phyloP scores from a whole-genome alignment of 2,888 invertebrate species.

The Trissonchulus latispiculum region DNA sequence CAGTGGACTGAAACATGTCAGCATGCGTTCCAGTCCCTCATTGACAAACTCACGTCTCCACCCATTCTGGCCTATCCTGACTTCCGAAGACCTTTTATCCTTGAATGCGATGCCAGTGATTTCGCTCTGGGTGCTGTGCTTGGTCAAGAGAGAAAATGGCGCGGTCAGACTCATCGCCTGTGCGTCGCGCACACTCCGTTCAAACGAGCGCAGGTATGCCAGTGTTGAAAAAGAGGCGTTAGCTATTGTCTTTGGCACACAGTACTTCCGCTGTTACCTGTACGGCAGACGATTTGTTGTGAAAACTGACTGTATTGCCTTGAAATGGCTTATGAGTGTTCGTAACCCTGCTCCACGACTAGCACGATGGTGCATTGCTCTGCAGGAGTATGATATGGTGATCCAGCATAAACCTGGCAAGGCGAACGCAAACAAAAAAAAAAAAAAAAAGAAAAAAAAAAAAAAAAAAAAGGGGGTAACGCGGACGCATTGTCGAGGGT shows the following conservation, averaged over 20 bases:
- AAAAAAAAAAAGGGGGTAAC: too few species aligned
- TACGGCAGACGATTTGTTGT: slow-evolving; percentile 1
- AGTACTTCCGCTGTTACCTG: slow-evolving; percentile 21
- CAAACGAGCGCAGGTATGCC: slow-evolving; percentile 28
- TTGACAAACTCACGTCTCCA: slow-evolving; percentile 15
- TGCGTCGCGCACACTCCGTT: slow-evolving; percentile 29
- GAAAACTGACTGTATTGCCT: neutral
- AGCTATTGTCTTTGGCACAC: slow-evolving; percentile 28
- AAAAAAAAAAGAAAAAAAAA: too few species aligned
- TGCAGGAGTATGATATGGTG: slow-evolving; percentile 1
- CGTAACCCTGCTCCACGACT: neutral
- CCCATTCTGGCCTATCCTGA: slow-evolving; percentile 30
- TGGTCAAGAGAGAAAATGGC: slow-evolving; percentile 26
- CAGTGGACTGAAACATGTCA: slow-evolving; percentile 24
- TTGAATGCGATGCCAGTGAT: slow-evolving; percentile 31
- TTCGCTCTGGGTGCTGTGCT: slow-evolving; percentile 32
- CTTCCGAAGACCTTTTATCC: slow-evolving; percentile 24
- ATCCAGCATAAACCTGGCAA: neutral
- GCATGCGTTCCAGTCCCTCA: slow-evolving; percentile 25
- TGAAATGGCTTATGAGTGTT: neutral
- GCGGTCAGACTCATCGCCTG: slow-evolving; percentile 30
- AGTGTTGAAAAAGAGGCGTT: slow-evolving; percentile 31
- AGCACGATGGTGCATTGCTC: neutral
- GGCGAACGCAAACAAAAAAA: too few species aligned
- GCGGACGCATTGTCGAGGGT: neutral